These are phyloP conservation scores for Arenicola marina DNA, from an alignment of 2,888 invertebrate species.

Conservation along the genomic window DNA sequence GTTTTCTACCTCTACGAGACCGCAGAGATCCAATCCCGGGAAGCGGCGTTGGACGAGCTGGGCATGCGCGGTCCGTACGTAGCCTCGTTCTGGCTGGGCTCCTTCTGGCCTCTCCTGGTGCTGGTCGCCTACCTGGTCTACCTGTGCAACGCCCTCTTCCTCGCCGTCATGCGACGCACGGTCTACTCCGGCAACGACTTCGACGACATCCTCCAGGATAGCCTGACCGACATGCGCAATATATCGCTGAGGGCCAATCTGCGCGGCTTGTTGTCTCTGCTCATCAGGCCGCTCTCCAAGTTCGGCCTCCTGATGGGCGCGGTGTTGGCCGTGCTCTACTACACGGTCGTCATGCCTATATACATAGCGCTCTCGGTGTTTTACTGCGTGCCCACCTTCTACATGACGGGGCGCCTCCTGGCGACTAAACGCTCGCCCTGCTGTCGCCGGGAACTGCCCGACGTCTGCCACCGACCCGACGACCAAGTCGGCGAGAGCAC, in stretches of 20 bases:
- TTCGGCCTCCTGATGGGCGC: not conserved
- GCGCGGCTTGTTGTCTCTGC: not conserved
- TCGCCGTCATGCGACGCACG: not conserved
- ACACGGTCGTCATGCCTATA: not conserved
- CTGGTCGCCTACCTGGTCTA: not conserved
- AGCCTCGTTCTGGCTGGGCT: not conserved
- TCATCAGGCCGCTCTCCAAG: not conserved
- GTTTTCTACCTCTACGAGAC: not conserved
- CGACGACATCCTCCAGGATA: constrained; percentile 2
- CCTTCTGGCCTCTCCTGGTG: not conserved
- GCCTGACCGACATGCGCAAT: not conserved
- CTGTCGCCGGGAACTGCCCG: not conserved
- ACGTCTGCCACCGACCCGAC: not conserved
- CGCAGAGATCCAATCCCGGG: not conserved
- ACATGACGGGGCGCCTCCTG: not conserved
- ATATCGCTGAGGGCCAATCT: not conserved
- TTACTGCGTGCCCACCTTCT: not conserved
- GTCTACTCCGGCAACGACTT: constrained; percentile 1
- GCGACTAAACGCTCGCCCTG: not conserved
- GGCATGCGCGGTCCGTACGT: not conserved
- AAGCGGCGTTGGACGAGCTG: not conserved
- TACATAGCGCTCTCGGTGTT: not conserved
- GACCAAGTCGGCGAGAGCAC: not conserved
- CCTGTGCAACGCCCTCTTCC: constrained; percentile 7
- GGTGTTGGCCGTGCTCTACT: not conserved